Percentiles rank a stretch among this genome's conserved stretches.
phyloP scores from a whole-genome alignment of 2,113 vertebrate species.

The Corythaeola cristata region DNA sequence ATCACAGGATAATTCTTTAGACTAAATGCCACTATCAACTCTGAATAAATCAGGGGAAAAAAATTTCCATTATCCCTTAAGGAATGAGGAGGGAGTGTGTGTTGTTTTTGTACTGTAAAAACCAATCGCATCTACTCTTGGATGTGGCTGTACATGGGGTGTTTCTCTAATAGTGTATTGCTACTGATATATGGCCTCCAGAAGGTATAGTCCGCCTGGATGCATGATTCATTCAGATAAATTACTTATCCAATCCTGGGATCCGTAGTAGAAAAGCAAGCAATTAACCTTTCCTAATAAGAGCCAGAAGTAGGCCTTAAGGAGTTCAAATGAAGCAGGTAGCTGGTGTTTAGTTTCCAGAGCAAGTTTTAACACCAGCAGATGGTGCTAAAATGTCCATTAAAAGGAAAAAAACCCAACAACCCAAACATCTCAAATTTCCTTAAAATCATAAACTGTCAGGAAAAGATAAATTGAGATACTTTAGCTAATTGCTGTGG shows the following conservation, averaged over 20 bases:
- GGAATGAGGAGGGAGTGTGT: not conserved
- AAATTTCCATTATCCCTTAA: not conserved
- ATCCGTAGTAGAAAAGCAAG: conserved; percentile 51
- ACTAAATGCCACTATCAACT: not conserved
- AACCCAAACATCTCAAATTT: conserved; percentile 75
- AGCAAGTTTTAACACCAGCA: conserved; percentile 81
- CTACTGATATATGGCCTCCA: not conserved
- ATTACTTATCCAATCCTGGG: conserved; percentile 13
- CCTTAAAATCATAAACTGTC: conserved; percentile 85
- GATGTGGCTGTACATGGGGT: not conserved
- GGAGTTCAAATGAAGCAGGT: conserved; percentile 47
- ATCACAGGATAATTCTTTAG: not conserved
- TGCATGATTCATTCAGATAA: conserved; percentile 31
- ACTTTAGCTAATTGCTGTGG: conserved; percentile 82
- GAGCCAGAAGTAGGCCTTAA: conserved; percentile 37
- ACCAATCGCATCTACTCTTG: not conserved
- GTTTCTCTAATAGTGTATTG: not conserved
- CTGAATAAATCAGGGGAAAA: not conserved
- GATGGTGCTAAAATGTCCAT: conserved; percentile 89
- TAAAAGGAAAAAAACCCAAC: conserved; percentile 58
- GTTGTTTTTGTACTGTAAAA: not conserved
- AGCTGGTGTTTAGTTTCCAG: conserved; percentile 54
- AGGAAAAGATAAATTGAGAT: conserved; percentile 84
- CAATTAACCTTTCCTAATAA: conserved; percentile 67
- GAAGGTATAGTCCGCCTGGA: conserved; percentile 8